phyloP scores from a whole-genome alignment of 2,113 vertebrate species.

The cat (Felis catus) region DNA sequence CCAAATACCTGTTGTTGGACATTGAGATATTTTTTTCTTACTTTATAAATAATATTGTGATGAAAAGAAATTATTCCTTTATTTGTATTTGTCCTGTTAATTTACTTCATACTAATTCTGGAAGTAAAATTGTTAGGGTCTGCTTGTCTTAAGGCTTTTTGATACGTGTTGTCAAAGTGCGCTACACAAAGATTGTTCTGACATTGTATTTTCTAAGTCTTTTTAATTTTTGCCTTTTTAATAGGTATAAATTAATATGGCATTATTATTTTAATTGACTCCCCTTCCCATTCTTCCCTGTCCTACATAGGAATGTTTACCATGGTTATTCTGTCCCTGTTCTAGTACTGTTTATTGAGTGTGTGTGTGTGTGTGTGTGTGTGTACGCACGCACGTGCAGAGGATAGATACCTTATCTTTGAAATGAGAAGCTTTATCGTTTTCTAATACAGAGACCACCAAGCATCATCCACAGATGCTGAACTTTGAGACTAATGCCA shows the following conservation, averaged over 20 bases:
- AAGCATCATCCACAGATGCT: not conserved
- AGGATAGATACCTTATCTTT: not conserved
- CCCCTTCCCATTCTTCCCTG: not conserved
- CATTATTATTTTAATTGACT: slow-evolving; percentile 11
- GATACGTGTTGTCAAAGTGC: not conserved
- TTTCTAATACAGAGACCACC: not conserved
- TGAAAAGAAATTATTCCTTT: not conserved
- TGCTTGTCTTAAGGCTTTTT: not conserved
- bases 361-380: not conserved
- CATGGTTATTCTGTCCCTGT: not conserved
- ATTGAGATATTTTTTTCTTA: not conserved
- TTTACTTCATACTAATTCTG: not conserved
- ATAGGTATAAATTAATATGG: not conserved
- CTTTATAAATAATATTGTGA: not conserved
- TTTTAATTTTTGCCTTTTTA: slow-evolving; percentile 7
- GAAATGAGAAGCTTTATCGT: not conserved
- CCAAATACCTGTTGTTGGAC: not conserved
- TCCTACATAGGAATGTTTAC: not conserved
- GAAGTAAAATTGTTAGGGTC: not conserved
- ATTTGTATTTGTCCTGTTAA: not conserved
- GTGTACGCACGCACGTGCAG: not conserved
- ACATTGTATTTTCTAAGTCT: not conserved
- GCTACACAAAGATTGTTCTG: not conserved
- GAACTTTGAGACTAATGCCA: not conserved
- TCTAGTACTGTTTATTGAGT: not conserved